Evolutionary conservation across 2,113 vertebrate genomes (phyloP).

Genomic region (Neofelis nebulosa): DNA sequence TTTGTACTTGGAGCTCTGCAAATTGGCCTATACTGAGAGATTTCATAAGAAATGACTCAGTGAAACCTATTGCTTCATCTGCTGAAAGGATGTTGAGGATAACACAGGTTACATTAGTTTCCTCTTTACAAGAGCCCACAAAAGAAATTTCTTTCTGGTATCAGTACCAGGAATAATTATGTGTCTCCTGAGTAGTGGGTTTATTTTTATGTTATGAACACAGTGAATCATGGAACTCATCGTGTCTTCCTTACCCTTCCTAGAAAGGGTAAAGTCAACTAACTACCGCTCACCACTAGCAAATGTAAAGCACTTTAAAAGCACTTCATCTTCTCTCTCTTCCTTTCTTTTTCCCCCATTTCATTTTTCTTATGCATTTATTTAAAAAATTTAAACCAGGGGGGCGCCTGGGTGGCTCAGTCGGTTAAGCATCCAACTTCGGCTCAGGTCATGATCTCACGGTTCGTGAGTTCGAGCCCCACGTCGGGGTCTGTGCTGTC

Average conservation of each 20-base stretch:
- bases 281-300: neutral
- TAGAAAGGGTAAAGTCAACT: neutral
- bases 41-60: neutral
- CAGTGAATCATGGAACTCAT: neutral
- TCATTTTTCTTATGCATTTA: neutral
- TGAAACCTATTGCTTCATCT: slow-evolving; percentile 2
- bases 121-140: neutral
- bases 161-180: neutral
- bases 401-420: too few relatives aligned
- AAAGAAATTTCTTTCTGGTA: neutral
- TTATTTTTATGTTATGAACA: neutral
- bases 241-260: neutral
- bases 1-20: neutral
- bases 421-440: too few relatives aligned
- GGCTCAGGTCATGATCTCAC: too few relatives aligned
- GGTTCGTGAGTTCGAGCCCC: too few relatives aligned
- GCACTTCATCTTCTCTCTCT: neutral
- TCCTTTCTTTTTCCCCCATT: neutral
- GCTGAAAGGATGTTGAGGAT: neutral
- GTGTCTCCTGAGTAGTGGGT: neutral
- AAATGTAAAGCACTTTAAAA: neutral
- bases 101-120: neutral
- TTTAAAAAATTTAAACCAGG: neutral
- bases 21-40: neutral
- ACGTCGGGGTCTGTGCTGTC: too few relatives aligned